Evolutionary conservation across 2,888 invertebrate genomes (phyloP).

Genomic region (Steromphala cineraria): DNA sequence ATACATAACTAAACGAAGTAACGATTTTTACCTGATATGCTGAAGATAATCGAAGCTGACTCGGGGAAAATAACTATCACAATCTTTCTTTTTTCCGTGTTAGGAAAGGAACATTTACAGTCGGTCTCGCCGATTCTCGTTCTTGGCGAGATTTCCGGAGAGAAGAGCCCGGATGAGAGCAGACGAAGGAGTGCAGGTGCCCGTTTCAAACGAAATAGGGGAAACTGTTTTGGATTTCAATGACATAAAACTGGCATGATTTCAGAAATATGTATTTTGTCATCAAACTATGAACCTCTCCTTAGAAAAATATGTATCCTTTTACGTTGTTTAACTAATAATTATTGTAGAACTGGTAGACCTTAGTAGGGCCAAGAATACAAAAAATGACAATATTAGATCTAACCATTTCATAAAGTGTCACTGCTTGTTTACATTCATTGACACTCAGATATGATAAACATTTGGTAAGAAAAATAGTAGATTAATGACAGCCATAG

Average conservation of each 20-base stretch:
- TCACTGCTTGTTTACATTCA: no score
- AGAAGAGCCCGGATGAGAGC: not conserved
- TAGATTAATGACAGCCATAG: no score
- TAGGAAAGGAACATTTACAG: slow-evolving; percentile 7
- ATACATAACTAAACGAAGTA: not conserved
- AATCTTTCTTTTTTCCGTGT: not conserved
- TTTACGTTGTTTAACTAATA: not conserved
- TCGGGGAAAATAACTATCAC: not conserved
- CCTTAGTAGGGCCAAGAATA: no score
- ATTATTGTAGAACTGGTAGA: no score
- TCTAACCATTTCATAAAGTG: no score
- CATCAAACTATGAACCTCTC: slow-evolving; percentile 42
- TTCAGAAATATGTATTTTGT: slow-evolving; percentile 56
- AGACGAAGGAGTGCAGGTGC: slow-evolving; percentile 4
- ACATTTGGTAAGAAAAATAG: no score
- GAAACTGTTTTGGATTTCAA: not conserved
- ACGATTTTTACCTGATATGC: not conserved
- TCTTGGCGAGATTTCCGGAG: slow-evolving; percentile 27
- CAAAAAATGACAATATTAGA: no score
- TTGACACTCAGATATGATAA: no score
- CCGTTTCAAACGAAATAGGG: slow-evolving; percentile 23
- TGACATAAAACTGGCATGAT: slow-evolving; percentile 36
- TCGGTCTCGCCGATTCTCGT: slow-evolving; percentile 29
- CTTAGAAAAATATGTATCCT: slow-evolving; percentile 63
- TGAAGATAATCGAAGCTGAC: not conserved